Conservation (phyloP, 1,140 invertebrate genomes). For the Coptotermes formosanus region DNA sequence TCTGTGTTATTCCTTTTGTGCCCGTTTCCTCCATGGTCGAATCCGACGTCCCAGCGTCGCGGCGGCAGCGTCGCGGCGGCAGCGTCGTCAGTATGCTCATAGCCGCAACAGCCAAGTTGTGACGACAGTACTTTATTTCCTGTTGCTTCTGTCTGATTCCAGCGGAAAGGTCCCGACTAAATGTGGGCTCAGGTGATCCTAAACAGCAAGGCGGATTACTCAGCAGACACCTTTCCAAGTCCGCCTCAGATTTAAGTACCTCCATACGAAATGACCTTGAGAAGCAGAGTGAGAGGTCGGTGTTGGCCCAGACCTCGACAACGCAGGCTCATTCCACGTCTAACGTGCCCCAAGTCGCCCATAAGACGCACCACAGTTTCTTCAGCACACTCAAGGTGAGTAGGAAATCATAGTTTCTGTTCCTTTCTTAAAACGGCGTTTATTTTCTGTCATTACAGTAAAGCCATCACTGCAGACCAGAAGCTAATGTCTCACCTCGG, state of each 20-base stretch:
- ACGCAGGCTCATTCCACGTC: slow-evolving; percentile 46
- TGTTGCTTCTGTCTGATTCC: slow-evolving; percentile 23
- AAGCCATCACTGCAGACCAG: no score
- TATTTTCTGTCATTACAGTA: no score
- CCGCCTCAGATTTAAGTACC: slow-evolving; percentile 48
- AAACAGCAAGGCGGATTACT: slow-evolving; percentile 31
- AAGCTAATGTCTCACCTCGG: no score
- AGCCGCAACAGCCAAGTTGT: neutral
- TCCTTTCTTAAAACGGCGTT: no score
- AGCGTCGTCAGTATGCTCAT: neutral
- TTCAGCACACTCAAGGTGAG: slow-evolving; percentile 62
- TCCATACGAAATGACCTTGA: slow-evolving; percentile 24
- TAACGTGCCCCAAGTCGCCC: slow-evolving; percentile 48
- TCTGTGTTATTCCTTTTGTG: neutral
- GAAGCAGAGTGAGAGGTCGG: neutral
- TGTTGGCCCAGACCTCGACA: slow-evolving; percentile 37
- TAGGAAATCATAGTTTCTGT: no score
- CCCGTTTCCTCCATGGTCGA: neutral
- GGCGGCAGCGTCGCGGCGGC: no score
- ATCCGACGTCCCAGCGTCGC: neutral
- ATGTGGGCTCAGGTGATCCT: slow-evolving; percentile 28
- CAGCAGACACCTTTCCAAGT: slow-evolving; percentile 48
- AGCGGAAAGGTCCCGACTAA: slow-evolving; percentile 35
- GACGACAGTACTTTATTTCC: neutral
- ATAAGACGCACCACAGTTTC: slow-evolving; percentile 65